These are phyloP conservation scores for Rhamnusium bicolor DNA, from an alignment of 2,888 invertebrate genomes.

Conservation along the genomic window DNA sequence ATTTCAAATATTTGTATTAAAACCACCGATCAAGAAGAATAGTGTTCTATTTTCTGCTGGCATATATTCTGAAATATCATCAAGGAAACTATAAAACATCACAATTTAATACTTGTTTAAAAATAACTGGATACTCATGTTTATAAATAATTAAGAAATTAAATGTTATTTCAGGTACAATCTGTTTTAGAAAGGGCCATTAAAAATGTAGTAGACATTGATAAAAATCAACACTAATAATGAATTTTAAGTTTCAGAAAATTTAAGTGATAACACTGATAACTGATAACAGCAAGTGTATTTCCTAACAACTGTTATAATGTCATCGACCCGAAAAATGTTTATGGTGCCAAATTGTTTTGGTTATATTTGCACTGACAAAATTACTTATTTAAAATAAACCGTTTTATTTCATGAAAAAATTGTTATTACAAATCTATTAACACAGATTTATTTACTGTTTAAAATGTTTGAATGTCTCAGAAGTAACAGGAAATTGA, in stretches of 20 bases:
- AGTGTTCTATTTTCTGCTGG: constrained; percentile 3
- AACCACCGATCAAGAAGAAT: background rate
- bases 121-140: constrained; percentile 2
- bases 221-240: no score
- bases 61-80: background rate
- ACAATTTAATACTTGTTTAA: background rate
- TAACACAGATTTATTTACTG: no score
- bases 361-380: background rate
- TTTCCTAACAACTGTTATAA: background rate
- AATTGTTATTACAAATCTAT: no score
- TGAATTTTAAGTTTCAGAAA: background rate
- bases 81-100: background rate
- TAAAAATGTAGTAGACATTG: no score
- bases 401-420: background rate
- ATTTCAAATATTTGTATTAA: background rate
- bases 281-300: no score
- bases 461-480: no score
- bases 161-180: background rate
- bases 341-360: background rate
- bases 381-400: background rate
- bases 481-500: no score
- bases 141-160: constrained; percentile 1
- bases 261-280: background rate
- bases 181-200: background rate
- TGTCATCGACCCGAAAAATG: background rate